Percentiles rank a stretch among this genome's conserved stretches.
Evolutionary conservation across 2,797 vertebrate genomes (phyloP).

Genomic region (Sebastes steindachneri): DNA sequence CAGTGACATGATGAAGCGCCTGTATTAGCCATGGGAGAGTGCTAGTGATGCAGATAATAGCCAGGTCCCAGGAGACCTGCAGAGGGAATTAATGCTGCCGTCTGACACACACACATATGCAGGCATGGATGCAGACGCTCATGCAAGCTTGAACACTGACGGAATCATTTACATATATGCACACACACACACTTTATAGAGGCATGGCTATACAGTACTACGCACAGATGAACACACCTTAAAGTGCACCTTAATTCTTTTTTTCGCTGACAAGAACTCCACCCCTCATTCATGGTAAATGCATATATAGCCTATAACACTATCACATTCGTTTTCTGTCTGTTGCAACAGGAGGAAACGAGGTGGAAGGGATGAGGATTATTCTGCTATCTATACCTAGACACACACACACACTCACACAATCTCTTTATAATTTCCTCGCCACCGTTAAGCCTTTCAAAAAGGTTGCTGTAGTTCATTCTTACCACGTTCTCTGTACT

Average conservation of each 20-base stretch:
- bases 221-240: slow-evolving; percentile 16
- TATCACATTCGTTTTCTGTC: slow-evolving; percentile 22
- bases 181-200: slow-evolving; percentile 2
- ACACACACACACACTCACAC: neutral
- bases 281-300: slow-evolving; percentile 32
- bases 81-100: slow-evolving; percentile 76
- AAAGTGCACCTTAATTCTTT: slow-evolving; percentile 26
- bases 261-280: slow-evolving; percentile 20
- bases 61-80: slow-evolving; percentile 73
- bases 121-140: neutral
- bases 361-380: slow-evolving; percentile 55
- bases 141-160: neutral
- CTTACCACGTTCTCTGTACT: neutral
- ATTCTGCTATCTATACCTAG: slow-evolving; percentile 42
- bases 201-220: neutral
- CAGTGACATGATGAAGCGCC: slow-evolving; percentile 77
- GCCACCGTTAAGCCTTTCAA: slow-evolving; percentile 13
- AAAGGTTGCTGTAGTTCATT: slow-evolving; percentile 10
- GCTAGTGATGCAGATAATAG: slow-evolving; percentile 82
- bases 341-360: slow-evolving; percentile 33
- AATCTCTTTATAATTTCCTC: neutral
- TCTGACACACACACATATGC: slow-evolving; percentile 32
- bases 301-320: slow-evolving; percentile 13
- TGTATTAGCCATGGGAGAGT: slow-evolving; percentile 78
- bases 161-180: slow-evolving; percentile 33